Evolutionary conservation across 92 coral and sea anemone genomes (phyloP).

Genomic region (Isaurus tuberculatus): DNA sequence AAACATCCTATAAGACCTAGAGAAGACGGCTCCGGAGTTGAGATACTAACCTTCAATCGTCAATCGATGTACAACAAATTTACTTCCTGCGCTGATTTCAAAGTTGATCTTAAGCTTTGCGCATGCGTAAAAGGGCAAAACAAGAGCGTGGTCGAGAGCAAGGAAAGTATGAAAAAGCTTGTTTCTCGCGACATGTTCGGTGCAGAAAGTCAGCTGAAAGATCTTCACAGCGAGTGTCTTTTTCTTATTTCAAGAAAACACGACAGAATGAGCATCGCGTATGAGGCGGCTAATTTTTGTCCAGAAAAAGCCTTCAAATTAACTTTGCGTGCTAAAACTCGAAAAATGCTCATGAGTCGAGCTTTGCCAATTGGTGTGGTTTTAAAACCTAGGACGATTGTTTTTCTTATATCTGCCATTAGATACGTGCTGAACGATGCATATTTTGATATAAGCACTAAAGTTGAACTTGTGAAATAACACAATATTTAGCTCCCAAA

Average conservation of each 20-base stretch:
- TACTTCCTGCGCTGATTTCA: slow-evolving; percentile 1
- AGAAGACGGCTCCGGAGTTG: slow-evolving; percentile 13
- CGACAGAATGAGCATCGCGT: slow-evolving; percentile 18
- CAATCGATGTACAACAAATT: slow-evolving; percentile 28
- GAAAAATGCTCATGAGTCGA: slow-evolving; percentile 34
- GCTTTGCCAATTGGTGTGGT: background rate
- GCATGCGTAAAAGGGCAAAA: slow-evolving; percentile 37
- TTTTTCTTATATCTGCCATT: slow-evolving; percentile 18
- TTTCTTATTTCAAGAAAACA: slow-evolving; percentile 29
- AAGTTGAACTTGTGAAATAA: background rate
- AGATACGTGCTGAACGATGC: slow-evolving; percentile 31
- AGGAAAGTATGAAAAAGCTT: background rate
- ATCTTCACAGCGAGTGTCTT: slow-evolving; percentile 15
- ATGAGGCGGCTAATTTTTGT: slow-evolving; percentile 21
- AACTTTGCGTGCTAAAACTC: slow-evolving; percentile 2
- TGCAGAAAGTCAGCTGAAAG: slow-evolving; percentile 12
- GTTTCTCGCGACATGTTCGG: slow-evolving; percentile 35
- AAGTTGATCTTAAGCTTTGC: slow-evolving; percentile 32
- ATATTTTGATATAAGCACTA: slow-evolving; percentile 3
- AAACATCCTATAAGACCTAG: slow-evolving; percentile 9
- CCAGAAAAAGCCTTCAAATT: background rate
- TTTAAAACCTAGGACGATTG: slow-evolving; percentile 9
- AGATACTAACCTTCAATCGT: slow-evolving; percentile 15
- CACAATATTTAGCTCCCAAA: background rate
- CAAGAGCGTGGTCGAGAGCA: slow-evolving; percentile 13